phyloP scores from a whole-genome alignment of 1,140 invertebrate genomes.

The Frieseomelitta varia region DNA sequence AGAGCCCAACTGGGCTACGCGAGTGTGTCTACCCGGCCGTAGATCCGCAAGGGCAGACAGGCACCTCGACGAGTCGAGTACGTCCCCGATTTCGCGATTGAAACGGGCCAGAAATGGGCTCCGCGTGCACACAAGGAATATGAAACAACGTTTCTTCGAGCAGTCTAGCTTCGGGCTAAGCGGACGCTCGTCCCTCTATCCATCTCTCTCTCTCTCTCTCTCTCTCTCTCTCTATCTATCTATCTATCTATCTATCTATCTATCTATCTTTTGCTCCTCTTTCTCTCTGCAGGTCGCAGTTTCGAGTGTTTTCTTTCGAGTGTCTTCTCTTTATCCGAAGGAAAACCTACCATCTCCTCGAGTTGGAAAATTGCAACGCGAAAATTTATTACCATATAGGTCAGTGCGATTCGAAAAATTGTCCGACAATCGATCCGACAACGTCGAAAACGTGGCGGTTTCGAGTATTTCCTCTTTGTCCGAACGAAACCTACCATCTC shows the following conservation, averaged over 20 bases:
- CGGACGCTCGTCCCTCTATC: not conserved
- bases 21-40: not conserved
- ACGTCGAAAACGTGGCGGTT: not conserved
- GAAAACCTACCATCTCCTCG: not conserved
- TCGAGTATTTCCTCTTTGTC: too few species aligned
- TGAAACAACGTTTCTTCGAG: constrained; percentile 26
- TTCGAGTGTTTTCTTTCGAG: not conserved
- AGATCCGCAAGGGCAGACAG: not conserved
- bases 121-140: constrained; percentile 24
- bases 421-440: too few species aligned
- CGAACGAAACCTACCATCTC: too few species aligned
- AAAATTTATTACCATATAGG: too few species aligned
- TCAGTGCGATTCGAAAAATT: not conserved
- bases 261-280: not conserved
- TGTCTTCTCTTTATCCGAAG: not conserved
- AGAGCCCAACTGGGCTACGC: too few species aligned
- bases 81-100: constrained; percentile 29
- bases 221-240: not conserved
- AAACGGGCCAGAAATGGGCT: constrained; percentile 10
- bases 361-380: too few species aligned
- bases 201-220: not conserved
- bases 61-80: not conserved
- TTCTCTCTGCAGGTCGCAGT: not conserved
- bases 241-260: too few species aligned
- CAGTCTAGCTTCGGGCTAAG: not conserved